phyloP scores from a whole-genome alignment of 2,113 vertebrate species.

The Axis porcinus region DNA sequence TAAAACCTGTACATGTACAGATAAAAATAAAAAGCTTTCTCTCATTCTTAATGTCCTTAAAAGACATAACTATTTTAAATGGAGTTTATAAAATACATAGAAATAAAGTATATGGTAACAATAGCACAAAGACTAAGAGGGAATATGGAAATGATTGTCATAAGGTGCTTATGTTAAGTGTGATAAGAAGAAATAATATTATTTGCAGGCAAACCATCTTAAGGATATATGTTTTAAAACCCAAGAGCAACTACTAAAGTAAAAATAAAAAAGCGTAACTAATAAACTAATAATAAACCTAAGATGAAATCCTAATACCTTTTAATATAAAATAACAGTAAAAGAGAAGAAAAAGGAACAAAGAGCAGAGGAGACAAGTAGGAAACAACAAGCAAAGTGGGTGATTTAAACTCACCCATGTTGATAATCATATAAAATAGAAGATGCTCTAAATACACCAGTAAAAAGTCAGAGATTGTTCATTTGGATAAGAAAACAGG shows the following conservation, averaged over 20 bases:
- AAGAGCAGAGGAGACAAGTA: background rate
- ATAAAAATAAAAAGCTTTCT: background rate
- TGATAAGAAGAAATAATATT: background rate
- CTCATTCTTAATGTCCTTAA: background rate
- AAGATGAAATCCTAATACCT: background rate
- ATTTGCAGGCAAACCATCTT: background rate
- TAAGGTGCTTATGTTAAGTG: background rate
- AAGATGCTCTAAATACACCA: background rate
- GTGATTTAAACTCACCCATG: background rate
- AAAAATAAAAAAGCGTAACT: background rate
- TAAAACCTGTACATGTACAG: background rate
- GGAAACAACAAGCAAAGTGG: background rate
- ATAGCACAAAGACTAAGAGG: background rate
- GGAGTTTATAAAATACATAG: background rate
- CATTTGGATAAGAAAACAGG: background rate
- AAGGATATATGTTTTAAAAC: background rate
- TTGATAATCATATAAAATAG: background rate
- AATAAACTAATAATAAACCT: background rate
- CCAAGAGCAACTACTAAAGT: background rate
- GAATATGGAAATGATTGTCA: background rate
- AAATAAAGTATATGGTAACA: background rate
- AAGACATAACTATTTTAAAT: background rate
- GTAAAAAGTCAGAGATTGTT: background rate
- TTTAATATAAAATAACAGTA: background rate
- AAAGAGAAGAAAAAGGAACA: background rate